phyloP scores from a whole-genome alignment of 2,888 invertebrate species.

The Adelphocoris suturalis region DNA sequence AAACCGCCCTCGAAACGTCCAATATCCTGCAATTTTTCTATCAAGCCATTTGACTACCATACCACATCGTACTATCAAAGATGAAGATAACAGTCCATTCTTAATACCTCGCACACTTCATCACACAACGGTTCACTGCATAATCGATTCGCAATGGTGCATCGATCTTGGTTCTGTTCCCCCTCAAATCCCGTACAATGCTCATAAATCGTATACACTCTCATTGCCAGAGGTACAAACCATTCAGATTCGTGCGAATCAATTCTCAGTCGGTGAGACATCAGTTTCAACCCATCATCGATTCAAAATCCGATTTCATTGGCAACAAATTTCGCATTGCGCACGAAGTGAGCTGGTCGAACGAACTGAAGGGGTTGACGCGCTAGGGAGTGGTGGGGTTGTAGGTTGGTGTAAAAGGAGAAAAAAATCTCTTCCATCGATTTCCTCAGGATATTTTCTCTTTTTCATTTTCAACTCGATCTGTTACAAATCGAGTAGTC shows the following conservation, averaged over 20 bases:
- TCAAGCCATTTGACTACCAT: neutral
- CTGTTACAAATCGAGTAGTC: too few relatives aligned
- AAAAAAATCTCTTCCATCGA: slow-evolving; percentile 5
- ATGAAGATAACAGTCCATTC: too few relatives aligned
- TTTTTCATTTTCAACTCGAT: neutral
- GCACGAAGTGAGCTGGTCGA: neutral
- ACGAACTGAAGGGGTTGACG: neutral
- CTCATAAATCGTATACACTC: too few relatives aligned
- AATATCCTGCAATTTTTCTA: neutral
- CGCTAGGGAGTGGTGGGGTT: neutral
- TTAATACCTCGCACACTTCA: too few relatives aligned
- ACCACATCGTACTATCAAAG: neutral
- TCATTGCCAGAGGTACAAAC: too few relatives aligned
- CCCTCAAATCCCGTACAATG: too few relatives aligned
- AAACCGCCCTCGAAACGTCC: neutral
- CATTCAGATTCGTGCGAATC: too few relatives aligned
- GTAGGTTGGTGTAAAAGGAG: neutral
- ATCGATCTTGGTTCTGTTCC: too few relatives aligned
- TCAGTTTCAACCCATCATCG: neutral
- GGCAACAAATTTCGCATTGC: neutral
- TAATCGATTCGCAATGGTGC: too few relatives aligned
- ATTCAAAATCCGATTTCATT: neutral
- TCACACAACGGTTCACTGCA: too few relatives aligned
- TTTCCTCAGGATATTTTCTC: neutral
- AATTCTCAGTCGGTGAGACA: too few relatives aligned